Conservation (phyloP, 1,140 invertebrate genomes). For the Platorchestia sp. region DNA sequence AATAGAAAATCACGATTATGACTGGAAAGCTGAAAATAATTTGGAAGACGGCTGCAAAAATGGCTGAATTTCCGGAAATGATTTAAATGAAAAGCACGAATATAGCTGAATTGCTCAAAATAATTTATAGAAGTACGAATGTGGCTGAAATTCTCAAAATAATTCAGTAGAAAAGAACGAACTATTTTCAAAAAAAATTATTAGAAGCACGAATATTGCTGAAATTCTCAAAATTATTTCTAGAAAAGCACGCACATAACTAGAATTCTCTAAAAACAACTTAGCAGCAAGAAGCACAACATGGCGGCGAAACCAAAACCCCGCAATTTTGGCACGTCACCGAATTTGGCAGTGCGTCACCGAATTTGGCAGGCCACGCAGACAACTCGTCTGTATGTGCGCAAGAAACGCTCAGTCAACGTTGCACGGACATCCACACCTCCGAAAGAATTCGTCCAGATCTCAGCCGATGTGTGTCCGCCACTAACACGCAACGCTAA, state of each 20-base stretch:
- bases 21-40: no score
- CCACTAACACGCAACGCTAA: neutral
- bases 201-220: neutral
- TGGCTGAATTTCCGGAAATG: no score
- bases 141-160: no score
- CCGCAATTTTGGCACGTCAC: neutral
- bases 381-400: neutral
- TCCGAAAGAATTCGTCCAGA: neutral
- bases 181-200: neutral
- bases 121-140: no score
- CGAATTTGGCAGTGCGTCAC: no score
- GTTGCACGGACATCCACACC: neutral
- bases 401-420: constrained; percentile 12
- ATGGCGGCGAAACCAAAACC: neutral
- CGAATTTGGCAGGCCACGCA: no score
- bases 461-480: neutral
- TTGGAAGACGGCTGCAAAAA: no score
- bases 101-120: no score
- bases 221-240: neutral
- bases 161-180: no score
- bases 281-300: neutral
- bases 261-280: neutral
- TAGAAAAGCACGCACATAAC: neutral
- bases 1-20: no score
- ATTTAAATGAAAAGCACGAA: no score